Base-by-base conservation (phyloP, 1,140 invertebrate species). In the Idris sp. region DNA sequence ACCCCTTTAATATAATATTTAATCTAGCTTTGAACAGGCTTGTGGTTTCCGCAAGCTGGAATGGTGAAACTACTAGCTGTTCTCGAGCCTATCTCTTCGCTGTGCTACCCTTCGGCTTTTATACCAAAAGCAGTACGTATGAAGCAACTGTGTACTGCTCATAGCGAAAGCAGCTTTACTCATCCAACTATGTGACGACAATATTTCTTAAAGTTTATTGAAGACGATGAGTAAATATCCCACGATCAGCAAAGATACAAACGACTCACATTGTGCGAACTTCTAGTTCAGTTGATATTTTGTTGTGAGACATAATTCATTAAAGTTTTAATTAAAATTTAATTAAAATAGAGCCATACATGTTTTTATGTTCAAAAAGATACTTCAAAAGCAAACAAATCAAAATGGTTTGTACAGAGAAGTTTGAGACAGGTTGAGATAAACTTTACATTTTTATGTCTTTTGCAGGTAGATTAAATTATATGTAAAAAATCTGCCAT, bases 1-100 rank as follows among this genome's bases (percentile, higher is more conserved):
- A 85, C 81, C 84, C 85, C 85, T 87, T 83, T 87, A 87, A 87
- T 87, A 86, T 87, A 87, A 86, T 86, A 87, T 86, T 87, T 86
- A 86, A 87, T 87, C 86, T 87, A 85, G 85, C 84, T 87, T 87
- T 87, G 85, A 86, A 84, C 84, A 84, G 85, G 80, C 85, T 85
- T 86, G 85, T 75, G 85, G 86, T 85, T 87, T 83, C 79, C 78
- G 81, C 83, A 76, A 4, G 82, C 81, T 83, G 78, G 74, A 83
- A 81, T 78, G 79, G 82, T 74, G 81, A 81, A 82, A 79, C 82
- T 80, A 78, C 72, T 82, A 61, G 59, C 69, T 61, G 64, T 51
- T 72, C 67, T 65, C 71, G 62, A 76, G 78, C 73, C 73, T 77
- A 77, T 75, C 67, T 74, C 74, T 64, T 61, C 54, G 71, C 26